Conservation (phyloP, 1,140 invertebrate genomes). For the Orchestia grillus region DNA sequence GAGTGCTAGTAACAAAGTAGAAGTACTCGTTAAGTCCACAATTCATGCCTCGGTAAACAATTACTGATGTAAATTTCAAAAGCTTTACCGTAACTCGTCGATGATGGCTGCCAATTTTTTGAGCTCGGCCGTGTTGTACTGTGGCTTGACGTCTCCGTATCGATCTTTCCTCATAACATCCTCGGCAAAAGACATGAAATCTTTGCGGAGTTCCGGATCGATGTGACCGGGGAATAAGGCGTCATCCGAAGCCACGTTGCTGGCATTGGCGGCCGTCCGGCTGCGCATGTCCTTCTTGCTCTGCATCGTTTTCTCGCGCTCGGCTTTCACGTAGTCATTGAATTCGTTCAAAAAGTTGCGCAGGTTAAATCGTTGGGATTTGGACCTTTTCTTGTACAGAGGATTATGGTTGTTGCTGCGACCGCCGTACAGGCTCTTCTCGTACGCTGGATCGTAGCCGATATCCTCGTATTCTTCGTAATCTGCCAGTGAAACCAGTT, state of each 20-base stretch:
- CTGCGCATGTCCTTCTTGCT: not conserved
- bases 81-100: not conserved
- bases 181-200: slow-evolving; percentile 3
- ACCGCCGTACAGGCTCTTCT: not conserved
- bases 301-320: not conserved
- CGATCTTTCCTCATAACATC: slow-evolving; percentile 20
- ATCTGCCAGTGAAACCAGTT: not conserved
- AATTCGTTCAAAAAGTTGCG: slow-evolving; percentile 43
- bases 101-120: slow-evolving; percentile 23
- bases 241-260: not conserved
- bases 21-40: too few species aligned
- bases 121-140: slow-evolving; percentile 24
- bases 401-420: not conserved
- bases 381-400: slow-evolving; percentile 1
- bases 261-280: not conserved
- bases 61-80: not conserved
- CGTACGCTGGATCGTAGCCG: not conserved
- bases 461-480: not conserved
- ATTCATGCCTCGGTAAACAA: not conserved
- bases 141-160: slow-evolving; percentile 20
- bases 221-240: not conserved
- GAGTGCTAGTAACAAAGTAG: too few species aligned
- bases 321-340: slow-evolving; percentile 32
- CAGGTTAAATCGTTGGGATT: slow-evolving; percentile 12
- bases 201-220: slow-evolving; percentile 31